These are phyloP conservation scores for Machimus atricapillus DNA, from an alignment of 2,888 invertebrate genomes.

Conservation along the genomic window DNA sequence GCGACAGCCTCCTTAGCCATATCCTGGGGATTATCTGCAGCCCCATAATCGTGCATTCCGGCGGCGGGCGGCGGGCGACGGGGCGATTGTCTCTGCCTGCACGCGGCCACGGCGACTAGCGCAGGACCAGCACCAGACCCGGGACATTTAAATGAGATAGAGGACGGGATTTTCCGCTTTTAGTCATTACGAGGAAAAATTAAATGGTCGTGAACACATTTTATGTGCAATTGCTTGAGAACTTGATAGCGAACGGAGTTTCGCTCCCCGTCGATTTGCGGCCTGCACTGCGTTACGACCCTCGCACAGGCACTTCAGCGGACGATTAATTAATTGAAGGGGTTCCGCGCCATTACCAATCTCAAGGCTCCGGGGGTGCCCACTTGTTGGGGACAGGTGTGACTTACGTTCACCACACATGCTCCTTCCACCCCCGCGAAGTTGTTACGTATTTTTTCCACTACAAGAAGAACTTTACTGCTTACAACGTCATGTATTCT, in stretches of 20 bases:
- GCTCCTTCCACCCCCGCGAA: background rate
- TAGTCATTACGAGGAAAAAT: conserved; percentile 36
- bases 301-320: background rate
- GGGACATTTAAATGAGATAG: conserved; percentile 23
- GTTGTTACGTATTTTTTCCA: background rate
- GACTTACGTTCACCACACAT: background rate
- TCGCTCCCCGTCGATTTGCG: background rate
- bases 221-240: conserved; percentile 32
- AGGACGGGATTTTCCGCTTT: conserved; percentile 34
- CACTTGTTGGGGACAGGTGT: background rate
- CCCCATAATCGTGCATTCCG: background rate
- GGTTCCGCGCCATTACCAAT: background rate
- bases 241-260: conserved; percentile 2
- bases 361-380: background rate
- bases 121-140: background rate
- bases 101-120: background rate
- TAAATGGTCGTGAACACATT: conserved; percentile 29
- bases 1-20: background rate
- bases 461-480: background rate
- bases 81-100: background rate
- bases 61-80: too few species aligned
- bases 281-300: background rate
- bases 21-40: conserved; percentile 19
- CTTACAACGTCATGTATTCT: background rate
- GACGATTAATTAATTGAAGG: background rate